Base-by-base conservation (phyloP, 2,797 vertebrate species). In the Echiichthys vipera region DNA sequence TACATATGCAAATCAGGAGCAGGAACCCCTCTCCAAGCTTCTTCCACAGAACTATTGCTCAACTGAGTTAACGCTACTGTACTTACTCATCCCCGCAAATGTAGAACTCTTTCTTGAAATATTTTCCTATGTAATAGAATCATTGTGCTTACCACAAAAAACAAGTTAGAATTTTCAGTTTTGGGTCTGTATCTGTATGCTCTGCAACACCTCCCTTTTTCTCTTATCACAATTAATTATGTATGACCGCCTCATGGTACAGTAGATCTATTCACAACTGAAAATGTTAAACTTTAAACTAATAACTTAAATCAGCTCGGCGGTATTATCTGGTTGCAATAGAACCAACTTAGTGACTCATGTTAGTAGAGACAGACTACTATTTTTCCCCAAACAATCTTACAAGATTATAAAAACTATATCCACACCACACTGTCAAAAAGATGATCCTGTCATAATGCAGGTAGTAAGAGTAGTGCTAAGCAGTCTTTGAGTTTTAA, bases 1-100 rank as follows among this genome's bases (percentile, higher is more conserved):
- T 32, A 39, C 37, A 63, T 46, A 25, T 68, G 42, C 29, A 73
- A 36, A 64, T 64, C 24, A 55, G 56, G 24, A n/a, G 5, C 10
- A 25, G 14, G 5, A 50, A 50, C 10, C 22, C 34, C 9, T 13
- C 18, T n/a, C 3, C 22, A 24, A 47, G 39, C 51, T 24, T 46
- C 54, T 70, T 75, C 42, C 0, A 9, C 34, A 42, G 34, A 69
- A 14, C 7, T 67, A 0, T 45, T 67, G 43, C 13, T 65, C 27
- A 14, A 36, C 34, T 56, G 0, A 0, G n/a, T 40, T 10, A 40
- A 6, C 34, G n/a, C n/a, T n/a, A n/a, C 17, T 51, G n/a, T 24
- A 0, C 20, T 25, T 18, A 3, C 18, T 58, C 12, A 25, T 32
- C 42, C 6, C 14, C 30, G 51, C 14, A 43, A 13, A 22, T 17